A percentile compares a stretch with the other conserved stretches of the same genome.
Conservation (phyloP, 2,888 invertebrate species). For the Athripsodes cinereus region DNA sequence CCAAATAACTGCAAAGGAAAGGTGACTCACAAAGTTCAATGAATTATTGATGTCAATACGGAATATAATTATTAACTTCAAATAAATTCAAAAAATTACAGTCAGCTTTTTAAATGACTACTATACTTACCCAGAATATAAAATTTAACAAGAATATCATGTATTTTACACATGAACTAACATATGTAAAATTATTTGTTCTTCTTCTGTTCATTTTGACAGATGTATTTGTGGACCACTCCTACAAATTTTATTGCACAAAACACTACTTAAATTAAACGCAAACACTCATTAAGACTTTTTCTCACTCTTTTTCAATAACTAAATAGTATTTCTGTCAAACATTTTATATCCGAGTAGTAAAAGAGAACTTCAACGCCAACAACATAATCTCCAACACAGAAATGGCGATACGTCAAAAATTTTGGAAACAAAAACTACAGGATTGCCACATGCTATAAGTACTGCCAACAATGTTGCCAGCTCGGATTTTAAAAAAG, state of each 20-base stretch:
- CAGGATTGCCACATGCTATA: no score
- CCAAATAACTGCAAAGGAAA: constrained; percentile 71
- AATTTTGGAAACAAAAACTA: no score
- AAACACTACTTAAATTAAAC: neutral
- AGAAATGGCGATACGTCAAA: no score
- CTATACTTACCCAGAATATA: constrained; percentile 76
- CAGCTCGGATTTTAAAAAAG: no score
- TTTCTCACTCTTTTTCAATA: no score
- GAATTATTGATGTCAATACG: neutral
- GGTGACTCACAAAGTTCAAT: constrained; percentile 18
- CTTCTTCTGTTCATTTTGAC: constrained; percentile 55
- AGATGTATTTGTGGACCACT: constrained; percentile 6
- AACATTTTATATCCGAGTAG: no score
- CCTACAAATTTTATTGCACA: neutral
- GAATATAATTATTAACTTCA: no score
- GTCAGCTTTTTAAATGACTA: neutral
- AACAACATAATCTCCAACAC: no score
- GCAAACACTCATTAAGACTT: neutral
- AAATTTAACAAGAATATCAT: constrained; percentile 86
- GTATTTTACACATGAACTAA: constrained; percentile 84
- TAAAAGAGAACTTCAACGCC: no score
- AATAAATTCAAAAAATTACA: no score
- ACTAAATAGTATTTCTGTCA: no score
- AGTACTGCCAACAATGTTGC: no score
- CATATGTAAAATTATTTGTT: constrained; percentile 69